phyloP scores from a whole-genome alignment of 2,113 vertebrate species.

The Heloderma charlesbogerti region DNA sequence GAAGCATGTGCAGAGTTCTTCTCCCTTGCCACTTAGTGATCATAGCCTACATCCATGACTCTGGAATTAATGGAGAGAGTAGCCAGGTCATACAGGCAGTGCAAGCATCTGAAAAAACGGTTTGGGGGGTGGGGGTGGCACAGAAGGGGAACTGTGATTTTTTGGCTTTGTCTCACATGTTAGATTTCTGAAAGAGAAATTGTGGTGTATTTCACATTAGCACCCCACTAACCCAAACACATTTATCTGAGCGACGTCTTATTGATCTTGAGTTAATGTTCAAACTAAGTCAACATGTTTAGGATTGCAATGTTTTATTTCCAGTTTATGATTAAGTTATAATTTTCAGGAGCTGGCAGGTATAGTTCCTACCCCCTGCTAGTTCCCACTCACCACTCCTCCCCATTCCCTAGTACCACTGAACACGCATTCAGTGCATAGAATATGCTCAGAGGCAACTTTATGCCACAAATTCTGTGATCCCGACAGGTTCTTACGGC shows the following conservation, averaged over 20 bases:
- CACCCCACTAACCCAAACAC: background rate
- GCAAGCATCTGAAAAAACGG: background rate
- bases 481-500: background rate
- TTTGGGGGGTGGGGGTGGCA: background rate
- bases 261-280: background rate
- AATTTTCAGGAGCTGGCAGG: background rate
- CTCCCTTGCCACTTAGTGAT: background rate
- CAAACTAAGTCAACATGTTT: background rate
- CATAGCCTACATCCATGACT: background rate
- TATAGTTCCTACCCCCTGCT: background rate
- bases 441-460: background rate
- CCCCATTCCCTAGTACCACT: background rate
- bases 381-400: background rate
- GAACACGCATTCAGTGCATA: background rate
- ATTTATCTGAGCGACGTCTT: background rate
- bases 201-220: background rate
- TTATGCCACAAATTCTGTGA: background rate
- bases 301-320: background rate
- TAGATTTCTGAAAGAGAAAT: background rate
- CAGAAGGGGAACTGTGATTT: background rate
- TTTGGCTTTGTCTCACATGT: background rate
- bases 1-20: background rate
- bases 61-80: background rate
- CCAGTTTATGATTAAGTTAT: background rate
- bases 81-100: background rate